Percentiles rank a stretch among this genome's conserved stretches.
Conservation (phyloP, 2,888 invertebrate genomes). For the Drosophila niveifrons region DNA sequence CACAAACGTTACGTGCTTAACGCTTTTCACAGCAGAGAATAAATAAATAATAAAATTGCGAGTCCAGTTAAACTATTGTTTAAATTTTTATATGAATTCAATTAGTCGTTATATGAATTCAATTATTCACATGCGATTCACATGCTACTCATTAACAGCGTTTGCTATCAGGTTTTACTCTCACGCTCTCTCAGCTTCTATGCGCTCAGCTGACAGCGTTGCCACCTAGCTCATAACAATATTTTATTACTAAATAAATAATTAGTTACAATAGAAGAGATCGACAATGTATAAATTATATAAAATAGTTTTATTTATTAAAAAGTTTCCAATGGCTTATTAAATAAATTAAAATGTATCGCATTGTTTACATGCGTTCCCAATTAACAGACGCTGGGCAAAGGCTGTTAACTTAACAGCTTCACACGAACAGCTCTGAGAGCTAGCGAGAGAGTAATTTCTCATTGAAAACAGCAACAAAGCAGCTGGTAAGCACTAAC, state of each 20-base stretch:
- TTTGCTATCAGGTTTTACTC: background rate
- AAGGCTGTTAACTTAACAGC: conserved; percentile 56
- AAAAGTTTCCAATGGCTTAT: background rate
- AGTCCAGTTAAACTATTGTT: background rate
- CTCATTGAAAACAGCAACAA: conserved; percentile 48
- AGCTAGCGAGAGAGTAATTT: conserved; percentile 37
- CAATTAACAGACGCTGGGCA: conserved; percentile 34
- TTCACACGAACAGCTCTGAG: conserved; percentile 28
- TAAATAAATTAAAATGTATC: background rate
- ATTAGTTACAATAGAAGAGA: background rate
- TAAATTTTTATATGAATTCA: background rate
- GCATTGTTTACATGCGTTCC: background rate
- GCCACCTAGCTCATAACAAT: conserved; percentile 28
- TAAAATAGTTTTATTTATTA: background rate
- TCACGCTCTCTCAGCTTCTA: conserved; percentile 2
- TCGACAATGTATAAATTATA: background rate
- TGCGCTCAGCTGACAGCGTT: conserved; percentile 42
- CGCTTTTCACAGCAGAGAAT: background rate
- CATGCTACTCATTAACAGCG: conserved; percentile 40
- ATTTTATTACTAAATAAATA: background rate
- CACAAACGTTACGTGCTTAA: conserved; percentile 12
- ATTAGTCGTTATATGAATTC: conserved; percentile 25
- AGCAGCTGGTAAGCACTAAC: conserved; percentile 54
- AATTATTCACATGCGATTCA: conserved; percentile 36
- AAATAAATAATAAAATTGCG: background rate